These are phyloP conservation scores for Todiramphus saurophagus DNA, from an alignment of 2,113 vertebrate species.

Conservation along the genomic window DNA sequence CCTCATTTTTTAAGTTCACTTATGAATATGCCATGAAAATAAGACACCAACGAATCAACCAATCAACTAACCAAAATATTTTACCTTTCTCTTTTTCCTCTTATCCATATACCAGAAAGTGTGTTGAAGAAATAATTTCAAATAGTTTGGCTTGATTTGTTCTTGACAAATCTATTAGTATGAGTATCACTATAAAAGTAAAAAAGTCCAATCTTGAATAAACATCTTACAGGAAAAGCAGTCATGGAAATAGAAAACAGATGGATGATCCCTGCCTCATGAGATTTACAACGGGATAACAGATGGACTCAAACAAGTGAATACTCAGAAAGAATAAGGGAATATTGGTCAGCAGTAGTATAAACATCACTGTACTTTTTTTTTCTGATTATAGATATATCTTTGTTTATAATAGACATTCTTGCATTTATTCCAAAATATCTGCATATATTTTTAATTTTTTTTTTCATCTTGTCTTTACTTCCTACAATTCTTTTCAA, in stretches of 20 bases:
- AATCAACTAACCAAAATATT: neutral
- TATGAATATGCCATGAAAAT: neutral
- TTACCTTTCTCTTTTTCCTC: neutral
- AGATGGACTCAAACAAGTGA: neutral
- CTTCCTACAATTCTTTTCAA: neutral
- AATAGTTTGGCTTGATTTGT: neutral
- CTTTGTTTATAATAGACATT: neutral
- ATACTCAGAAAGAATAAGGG: neutral
- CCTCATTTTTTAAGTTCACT: neutral
- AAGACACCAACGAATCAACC: neutral
- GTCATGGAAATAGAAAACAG: neutral
- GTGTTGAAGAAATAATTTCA: neutral
- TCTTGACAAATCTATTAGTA: neutral
- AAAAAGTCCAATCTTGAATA: neutral
- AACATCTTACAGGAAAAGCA: neutral
- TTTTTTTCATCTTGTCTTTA: neutral
- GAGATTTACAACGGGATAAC: neutral
- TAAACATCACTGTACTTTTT: neutral
- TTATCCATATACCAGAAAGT: neutral
- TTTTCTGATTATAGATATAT: neutral
- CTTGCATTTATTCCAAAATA: neutral
- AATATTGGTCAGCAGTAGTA: neutral
- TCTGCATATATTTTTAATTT: neutral
- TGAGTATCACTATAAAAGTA: neutral
- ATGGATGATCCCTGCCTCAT: neutral